phyloP scores from a whole-genome alignment of 92 coral and sea anemone genomes.

The Palythoa grandiflora region DNA sequence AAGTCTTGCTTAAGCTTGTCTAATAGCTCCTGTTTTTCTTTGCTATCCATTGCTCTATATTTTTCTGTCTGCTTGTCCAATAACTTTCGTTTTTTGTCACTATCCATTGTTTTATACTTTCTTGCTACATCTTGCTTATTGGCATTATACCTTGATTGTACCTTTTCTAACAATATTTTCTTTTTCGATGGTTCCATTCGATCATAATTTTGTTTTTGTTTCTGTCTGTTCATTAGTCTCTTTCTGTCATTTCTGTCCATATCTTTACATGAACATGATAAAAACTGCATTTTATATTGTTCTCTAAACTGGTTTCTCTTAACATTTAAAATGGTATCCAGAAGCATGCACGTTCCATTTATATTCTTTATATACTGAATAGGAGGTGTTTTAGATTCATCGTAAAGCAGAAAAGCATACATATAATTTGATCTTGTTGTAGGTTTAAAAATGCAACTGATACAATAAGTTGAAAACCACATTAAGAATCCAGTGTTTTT shows the following conservation, averaged over 20 bases:
- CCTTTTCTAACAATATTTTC: constrained; percentile 41
- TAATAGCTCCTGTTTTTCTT: constrained; percentile 4
- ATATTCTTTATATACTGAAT: constrained; percentile 54
- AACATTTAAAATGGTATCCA: constrained; percentile 55
- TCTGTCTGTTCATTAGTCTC: constrained; percentile 52
- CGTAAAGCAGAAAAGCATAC: constrained; percentile 21
- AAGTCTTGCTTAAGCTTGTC: constrained; percentile 2
- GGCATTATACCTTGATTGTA: constrained; percentile 33
- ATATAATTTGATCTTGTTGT: constrained; percentile 50
- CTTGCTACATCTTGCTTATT: constrained; percentile 18
- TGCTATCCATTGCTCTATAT: constrained; percentile 2
- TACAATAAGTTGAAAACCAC: constrained; percentile 50
- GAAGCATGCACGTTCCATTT: constrained; percentile 59
- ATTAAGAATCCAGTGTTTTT: constrained; percentile 35
- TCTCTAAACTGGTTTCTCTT: constrained; percentile 20
- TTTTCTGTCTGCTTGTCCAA: constrained; percentile 15
- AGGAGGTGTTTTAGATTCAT: constrained; percentile 46
- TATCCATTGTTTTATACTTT: constrained; percentile 12
- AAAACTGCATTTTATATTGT: constrained; percentile 55
- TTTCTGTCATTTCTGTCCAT: constrained; percentile 62
- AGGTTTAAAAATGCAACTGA: constrained; percentile 52
- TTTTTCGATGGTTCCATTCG: constrained; percentile 58
- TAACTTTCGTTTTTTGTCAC: constrained; percentile 14
- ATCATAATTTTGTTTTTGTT: constrained; percentile 54
- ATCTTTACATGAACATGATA: constrained; percentile 60